Conservation (phyloP, 2,888 invertebrate species). For the Liposcelis brunnea region DNA sequence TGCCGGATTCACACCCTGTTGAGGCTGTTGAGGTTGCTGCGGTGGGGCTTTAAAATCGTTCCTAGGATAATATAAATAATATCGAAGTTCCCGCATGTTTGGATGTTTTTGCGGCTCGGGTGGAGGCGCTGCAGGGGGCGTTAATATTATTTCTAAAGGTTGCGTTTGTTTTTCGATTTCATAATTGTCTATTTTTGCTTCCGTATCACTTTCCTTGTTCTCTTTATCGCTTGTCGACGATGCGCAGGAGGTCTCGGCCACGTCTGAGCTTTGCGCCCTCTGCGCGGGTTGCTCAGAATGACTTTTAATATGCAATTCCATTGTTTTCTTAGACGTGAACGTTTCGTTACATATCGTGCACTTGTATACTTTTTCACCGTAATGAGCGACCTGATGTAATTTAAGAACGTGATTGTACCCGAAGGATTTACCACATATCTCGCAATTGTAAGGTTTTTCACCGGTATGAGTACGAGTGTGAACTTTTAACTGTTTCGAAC, state of each 20-base stretch:
- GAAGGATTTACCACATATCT: conserved; percentile 78
- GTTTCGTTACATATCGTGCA: conserved; percentile 84
- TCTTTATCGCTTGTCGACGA: conserved; percentile 24
- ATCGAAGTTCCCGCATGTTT: conserved; percentile 23
- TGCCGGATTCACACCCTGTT: conserved; percentile 21
- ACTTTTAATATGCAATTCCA: conserved; percentile 75
- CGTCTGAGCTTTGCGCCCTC: conserved; percentile 13
- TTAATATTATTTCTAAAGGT: not conserved
- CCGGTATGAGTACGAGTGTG: conserved; percentile 84
- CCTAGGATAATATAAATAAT: conserved; percentile 25
- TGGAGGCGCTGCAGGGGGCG: conserved; percentile 11
- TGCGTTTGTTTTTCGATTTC: conserved; percentile 5
- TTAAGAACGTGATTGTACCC: conserved; percentile 84
- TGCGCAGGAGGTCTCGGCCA: conserved; percentile 19
- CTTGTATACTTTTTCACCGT: conserved; percentile 81
- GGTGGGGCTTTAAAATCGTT: conserved; percentile 13
- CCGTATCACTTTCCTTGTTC: conserved; percentile 29
- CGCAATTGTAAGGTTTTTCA: conserved; percentile 79
- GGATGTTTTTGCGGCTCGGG: conserved; percentile 13
- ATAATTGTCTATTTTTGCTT: not conserved
- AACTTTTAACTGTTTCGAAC: conserved; percentile 79
- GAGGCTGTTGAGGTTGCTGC: conserved; percentile 15
- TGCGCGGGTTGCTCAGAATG: conserved; percentile 37
- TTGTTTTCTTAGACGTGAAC: conserved; percentile 76
- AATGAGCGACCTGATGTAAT: conserved; percentile 76